Conservation (phyloP, 1,140 invertebrate genomes). For the Cyclargus thomasi region DNA sequence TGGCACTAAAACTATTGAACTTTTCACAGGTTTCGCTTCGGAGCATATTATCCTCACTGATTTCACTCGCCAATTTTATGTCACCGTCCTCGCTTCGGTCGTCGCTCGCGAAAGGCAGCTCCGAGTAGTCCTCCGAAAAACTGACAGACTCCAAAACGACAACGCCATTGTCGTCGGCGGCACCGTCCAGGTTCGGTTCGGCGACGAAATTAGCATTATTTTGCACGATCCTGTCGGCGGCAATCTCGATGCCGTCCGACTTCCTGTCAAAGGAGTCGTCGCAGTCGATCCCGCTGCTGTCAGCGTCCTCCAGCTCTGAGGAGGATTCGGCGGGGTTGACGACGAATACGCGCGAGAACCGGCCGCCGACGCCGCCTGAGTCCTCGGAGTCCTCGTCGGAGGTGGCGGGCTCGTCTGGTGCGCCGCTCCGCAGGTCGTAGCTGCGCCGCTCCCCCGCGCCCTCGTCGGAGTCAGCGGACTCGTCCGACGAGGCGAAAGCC, state of each 20-base stretch:
- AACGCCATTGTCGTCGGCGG: constrained; percentile 43
- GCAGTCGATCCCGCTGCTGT: constrained; percentile 73
- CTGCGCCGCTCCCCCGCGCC: constrained; percentile 64
- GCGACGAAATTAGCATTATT: constrained; percentile 41
- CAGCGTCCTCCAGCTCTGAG: constrained; percentile 77
- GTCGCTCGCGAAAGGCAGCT: constrained; percentile 42
- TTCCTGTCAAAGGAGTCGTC: constrained; percentile 65
- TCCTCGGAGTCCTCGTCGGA: constrained; percentile 81
- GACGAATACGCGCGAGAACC: constrained; percentile 84
- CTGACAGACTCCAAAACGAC: constrained; percentile 55
- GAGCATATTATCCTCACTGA: constrained; percentile 66
- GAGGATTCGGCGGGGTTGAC: constrained; percentile 82
- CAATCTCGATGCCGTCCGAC: constrained; percentile 58
- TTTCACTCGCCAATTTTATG: constrained; percentile 42
- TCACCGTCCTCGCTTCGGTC: constrained; percentile 37
- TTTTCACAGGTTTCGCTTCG: constrained; percentile 61
- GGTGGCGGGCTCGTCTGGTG: constrained; percentile 62
- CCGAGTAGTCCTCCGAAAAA: constrained; percentile 52
- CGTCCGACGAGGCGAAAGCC: constrained; percentile 73
- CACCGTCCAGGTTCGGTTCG: constrained; percentile 33
- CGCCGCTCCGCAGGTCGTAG: constrained; percentile 70
- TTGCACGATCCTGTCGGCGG: constrained; percentile 44
- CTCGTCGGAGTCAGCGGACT: constrained; percentile 71
- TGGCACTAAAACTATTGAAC: constrained; percentile 63
- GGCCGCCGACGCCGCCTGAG: constrained; percentile 79